Percentiles rank a stretch among this genome's conserved stretches.
phyloP scores from a whole-genome alignment of 2,888 invertebrate species.

The Caenorhabditis sulstoni region DNA sequence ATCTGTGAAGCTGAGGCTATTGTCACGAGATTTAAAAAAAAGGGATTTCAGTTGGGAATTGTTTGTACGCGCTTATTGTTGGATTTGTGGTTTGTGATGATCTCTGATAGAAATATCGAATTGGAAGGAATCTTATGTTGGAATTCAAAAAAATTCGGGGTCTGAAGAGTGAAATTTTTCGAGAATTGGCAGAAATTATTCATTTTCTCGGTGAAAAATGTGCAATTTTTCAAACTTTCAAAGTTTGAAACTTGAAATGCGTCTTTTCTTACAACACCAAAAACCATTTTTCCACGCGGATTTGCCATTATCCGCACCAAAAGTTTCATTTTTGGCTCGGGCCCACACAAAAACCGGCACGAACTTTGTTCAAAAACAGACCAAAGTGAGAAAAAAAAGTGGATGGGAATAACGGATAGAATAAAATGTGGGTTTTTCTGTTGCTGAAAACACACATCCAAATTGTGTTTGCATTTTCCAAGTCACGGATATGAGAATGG shows the following conservation, averaged over 20 bases:
- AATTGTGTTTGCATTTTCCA: background rate
- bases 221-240: no score
- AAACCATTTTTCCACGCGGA: constrained; percentile 44
- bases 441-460: constrained; percentile 6
- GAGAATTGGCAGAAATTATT: no score
- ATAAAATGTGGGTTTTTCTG: no score
- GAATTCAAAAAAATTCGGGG: no score
- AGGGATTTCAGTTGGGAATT: no score
- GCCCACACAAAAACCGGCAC: background rate
- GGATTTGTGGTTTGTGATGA: no score
- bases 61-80: no score
- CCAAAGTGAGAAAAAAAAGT: no score
- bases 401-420: background rate
- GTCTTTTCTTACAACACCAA: constrained; percentile 8
- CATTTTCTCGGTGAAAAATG: no score
- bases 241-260: background rate
- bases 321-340: background rate
- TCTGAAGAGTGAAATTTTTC: no score
- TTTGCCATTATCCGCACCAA: background rate
- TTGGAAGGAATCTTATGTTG: no score
- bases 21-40: constrained; percentile 11
- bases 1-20: constrained; percentile 6
- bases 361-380: constrained; percentile 31
- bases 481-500: background rate
- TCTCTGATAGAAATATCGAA: no score